Base-by-base conservation (phyloP, 2,888 invertebrate species). In the Ochropleura leucogaster region DNA sequence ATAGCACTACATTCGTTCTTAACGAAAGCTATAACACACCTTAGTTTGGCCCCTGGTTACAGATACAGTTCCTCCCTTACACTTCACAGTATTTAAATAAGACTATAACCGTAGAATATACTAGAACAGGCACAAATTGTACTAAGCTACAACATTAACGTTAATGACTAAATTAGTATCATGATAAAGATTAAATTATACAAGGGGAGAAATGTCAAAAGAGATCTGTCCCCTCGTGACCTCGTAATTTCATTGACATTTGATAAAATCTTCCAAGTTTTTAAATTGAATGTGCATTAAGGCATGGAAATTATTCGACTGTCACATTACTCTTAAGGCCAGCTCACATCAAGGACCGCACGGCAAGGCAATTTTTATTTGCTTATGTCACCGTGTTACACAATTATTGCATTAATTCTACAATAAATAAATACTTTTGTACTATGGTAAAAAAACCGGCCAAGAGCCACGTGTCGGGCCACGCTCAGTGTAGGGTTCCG, bases 371-470 rank as follows among this genome's bases (percentile, higher is more conserved):
- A 18, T 51, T 7, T 51, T 8, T 3, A 3, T 18, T 51, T 51
- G 18, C 51, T 51, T 8, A 14, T 44, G 8, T 44, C 44, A n/a
- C 5, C 49, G 49, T 57, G 47, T 4, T 16, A n/a, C 47, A 72
- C n/a, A 49, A 47, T 74, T 6, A n/a, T 65, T 44, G 44, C 9
- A 30, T 30, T 59, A 57, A 49, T 40, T 9, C 14, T 74, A 67
- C 10, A 51, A 60, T 60, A 74, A 73, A 74, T 72, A 44, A 74
- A 74, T 51, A 57, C 20, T 42, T 40, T 40, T 44, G 59, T 46
- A 60, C 42, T n/a, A n/a, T n/a, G n/a, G n/a, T n/a, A n/a, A n/a
- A n/a, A n/a, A n/a, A n/a, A n/a, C n/a, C n/a, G n/a, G n/a, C n/a
- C n/a, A n/a, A n/a, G n/a, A n/a, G n/a, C n/a, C n/a, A n/a, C n/a